Conservation (phyloP, 2,113 vertebrate species). For the Megaceryle maxima region DNA sequence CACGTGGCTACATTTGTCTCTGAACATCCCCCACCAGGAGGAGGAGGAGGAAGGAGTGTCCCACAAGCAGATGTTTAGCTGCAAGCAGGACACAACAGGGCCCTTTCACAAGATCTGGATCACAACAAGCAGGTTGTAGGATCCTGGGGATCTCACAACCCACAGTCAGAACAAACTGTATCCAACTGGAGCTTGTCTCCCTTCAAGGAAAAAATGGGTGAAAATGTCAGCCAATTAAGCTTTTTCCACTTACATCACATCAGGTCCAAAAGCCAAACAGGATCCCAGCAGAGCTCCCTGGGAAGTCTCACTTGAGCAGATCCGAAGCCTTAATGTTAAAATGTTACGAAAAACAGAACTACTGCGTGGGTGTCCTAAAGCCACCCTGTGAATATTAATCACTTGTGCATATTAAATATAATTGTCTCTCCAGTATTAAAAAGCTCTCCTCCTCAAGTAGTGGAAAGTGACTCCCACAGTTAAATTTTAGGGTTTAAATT, state of each 20-base stretch:
- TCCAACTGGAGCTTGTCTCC: neutral
- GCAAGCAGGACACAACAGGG: neutral
- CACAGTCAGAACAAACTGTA: conserved; percentile 17
- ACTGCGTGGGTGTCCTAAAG: conserved; percentile 51
- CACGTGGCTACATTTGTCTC: neutral
- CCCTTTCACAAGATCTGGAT: neutral
- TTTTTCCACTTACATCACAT: conserved; percentile 6
- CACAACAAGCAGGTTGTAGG: neutral
- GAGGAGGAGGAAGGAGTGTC: neutral
- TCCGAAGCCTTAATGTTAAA: conserved; percentile 1
- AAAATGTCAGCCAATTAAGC: conserved; percentile 52
- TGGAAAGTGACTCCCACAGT: conserved; percentile 7
- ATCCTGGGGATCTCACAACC: neutral
- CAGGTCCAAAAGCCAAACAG: neutral
- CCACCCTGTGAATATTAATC: conserved; percentile 20
- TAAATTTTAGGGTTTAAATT: conserved; percentile 22
- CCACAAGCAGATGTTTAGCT: neutral
- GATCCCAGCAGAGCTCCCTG: neutral
- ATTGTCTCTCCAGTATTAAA: conserved; percentile 22
- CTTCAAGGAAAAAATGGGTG: conserved; percentile 5
- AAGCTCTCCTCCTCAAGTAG: conserved; percentile 10
- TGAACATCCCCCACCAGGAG: neutral
- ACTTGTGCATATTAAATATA: neutral
- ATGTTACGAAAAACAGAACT: neutral
- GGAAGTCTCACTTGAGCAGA: conserved; percentile 6